These are phyloP conservation scores for Chionis minor DNA, from an alignment of 2,113 vertebrate genomes.

Conservation along the genomic window DNA sequence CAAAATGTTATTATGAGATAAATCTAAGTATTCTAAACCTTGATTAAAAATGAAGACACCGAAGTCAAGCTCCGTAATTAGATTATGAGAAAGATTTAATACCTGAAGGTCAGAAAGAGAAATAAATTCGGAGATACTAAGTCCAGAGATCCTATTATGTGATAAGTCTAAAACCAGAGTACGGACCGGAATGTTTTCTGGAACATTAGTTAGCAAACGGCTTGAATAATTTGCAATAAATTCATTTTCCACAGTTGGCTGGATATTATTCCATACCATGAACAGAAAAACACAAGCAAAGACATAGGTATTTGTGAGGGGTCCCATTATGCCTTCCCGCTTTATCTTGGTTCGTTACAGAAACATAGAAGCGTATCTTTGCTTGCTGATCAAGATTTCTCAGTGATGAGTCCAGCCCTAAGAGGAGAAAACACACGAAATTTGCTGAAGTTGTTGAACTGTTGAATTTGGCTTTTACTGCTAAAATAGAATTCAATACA, in stretches of 20 bases:
- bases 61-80: slow-evolving; percentile 68
- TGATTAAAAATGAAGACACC: slow-evolving; percentile 77
- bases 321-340: not conserved
- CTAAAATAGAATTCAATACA: not conserved
- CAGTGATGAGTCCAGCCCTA: not conserved
- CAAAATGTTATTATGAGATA: slow-evolving; percentile 84
- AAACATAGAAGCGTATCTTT: not conserved
- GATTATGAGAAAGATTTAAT: slow-evolving; percentile 84
- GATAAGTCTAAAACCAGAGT: slow-evolving; percentile 80
- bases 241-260: slow-evolving; percentile 29
- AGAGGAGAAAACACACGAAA: not conserved
- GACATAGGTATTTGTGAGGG: not conserved
- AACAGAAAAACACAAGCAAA: not conserved
- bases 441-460: not conserved
- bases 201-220: slow-evolving; percentile 52
- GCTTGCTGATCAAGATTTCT: not conserved
- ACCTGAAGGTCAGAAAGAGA: slow-evolving; percentile 66
- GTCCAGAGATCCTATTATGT: slow-evolving; percentile 75
- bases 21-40: slow-evolving; percentile 79
- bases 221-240: slow-evolving; percentile 65
- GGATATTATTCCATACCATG: slow-evolving; percentile 10
- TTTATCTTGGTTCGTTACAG: not conserved
- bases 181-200: slow-evolving; percentile 38
- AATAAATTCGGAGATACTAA: slow-evolving; percentile 72
- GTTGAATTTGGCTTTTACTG: not conserved